Evolutionary conservation across 2,888 invertebrate genomes (phyloP), one percentile per base, ranked within the genome.

Genomic region (Eupithecia abbreviata): DNA sequence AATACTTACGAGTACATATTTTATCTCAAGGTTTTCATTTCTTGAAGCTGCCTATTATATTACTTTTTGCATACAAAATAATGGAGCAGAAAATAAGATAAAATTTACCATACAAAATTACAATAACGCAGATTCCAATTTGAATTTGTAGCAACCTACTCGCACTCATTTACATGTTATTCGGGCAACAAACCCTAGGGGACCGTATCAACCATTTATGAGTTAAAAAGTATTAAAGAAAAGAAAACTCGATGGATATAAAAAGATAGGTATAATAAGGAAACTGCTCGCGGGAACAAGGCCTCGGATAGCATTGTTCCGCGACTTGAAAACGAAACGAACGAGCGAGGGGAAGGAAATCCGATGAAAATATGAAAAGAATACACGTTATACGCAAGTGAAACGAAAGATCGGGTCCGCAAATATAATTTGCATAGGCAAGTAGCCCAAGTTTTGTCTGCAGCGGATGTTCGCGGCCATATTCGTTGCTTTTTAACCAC

Each of bases 371-470:
- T 94, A 95, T 95, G 94, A 94, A 95, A 93, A 93, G 94, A 94
- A 93, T 94, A 94, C 94, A 93, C 91, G 91, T 90, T 93, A 90
- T 90, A 92, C 90, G 90, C 89, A 92, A 93, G 93, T 92, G 93
- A 93, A 95, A 95, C 91, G 95, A 90, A 94, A 94, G 89, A 93
- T 90, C 88, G 91, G 91, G 95, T 95, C 95, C 91, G 95, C 95
- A 95, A 95, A 95, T 95, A 95, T 95, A 95, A 95, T 95, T 95
- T 95, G 95, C 95, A 95, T 95, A 95, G 93, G 88, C 95, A 95
- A 95, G 93, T 95, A 94, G 93, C 90, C 92, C 85, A 92, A 95
- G 93, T 92, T 94, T 94, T 93, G 95, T 94, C 93, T 94, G 94
- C 91, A 90, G 87, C 93, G 92, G 93, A 93, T 93, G 93, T 92